phyloP scores from a whole-genome alignment of 2,888 invertebrate genomes.

The Drepanosiphum platanoidis region DNA sequence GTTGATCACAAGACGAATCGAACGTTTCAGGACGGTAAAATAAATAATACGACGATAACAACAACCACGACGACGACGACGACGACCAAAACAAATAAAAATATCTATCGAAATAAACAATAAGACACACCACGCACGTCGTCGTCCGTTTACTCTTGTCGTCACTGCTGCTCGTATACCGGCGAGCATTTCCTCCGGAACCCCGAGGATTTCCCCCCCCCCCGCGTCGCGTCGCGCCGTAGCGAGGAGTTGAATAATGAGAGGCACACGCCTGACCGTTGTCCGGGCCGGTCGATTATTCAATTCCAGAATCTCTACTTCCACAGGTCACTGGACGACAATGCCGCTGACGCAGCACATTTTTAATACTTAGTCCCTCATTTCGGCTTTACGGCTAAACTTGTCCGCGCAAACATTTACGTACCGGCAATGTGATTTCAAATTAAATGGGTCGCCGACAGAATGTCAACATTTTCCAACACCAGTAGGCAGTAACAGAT shows the following conservation, averaged over 20 bases:
- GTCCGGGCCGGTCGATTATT: constrained; percentile 45
- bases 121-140: not conserved
- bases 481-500: not conserved
- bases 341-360: constrained; percentile 9
- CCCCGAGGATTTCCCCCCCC: not conserved
- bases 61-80: too few species aligned
- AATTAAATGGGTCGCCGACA: not conserved
- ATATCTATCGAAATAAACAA: too few species aligned
- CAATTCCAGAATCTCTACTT: not conserved
- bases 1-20: not conserved
- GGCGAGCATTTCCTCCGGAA: not conserved
- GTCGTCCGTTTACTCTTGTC: not conserved
- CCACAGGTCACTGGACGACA: not conserved
- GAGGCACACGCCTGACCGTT: not conserved
- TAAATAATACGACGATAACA: not conserved
- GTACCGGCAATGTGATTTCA: constrained; percentile 20
- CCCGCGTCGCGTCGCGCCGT: not conserved
- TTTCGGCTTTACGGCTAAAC: not conserved
- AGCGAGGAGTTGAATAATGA: constrained; percentile 14
- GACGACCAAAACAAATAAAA: too few species aligned
- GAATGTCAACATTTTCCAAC: not conserved
- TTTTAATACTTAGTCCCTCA: constrained; percentile 7
- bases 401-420: not conserved
- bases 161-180: not conserved
- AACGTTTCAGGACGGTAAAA: not conserved